phyloP scores from a whole-genome alignment of 2,113 vertebrate genomes.

The Salvelinus namaycush region DNA sequence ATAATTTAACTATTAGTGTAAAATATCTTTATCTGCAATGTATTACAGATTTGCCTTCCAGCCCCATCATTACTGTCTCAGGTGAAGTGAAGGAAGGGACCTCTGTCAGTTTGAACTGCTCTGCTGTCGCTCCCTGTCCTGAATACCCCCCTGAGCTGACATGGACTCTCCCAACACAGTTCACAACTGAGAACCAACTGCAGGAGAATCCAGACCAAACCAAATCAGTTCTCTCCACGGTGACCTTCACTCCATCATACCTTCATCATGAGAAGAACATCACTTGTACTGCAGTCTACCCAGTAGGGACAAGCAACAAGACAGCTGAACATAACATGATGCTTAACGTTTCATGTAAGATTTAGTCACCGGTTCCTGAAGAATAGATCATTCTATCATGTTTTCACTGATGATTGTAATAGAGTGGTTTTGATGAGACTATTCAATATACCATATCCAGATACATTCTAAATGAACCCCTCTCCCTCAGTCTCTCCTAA shows the following conservation, averaged over 20 bases:
- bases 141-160: constrained; percentile 31
- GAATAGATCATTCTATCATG: background rate
- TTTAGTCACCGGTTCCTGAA: background rate
- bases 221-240: constrained; percentile 9
- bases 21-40: too few relatives aligned
- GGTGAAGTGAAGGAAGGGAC: too few relatives aligned
- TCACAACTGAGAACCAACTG: background rate
- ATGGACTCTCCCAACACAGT: constrained; percentile 30
- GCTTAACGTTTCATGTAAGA: constrained; percentile 43
- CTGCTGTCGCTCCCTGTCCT: constrained; percentile 44
- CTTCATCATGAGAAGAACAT: constrained; percentile 27
- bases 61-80: too few relatives aligned
- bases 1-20: too few relatives aligned
- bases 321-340: background rate
- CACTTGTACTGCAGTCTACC: constrained; percentile 37
- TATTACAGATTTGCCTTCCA: too few relatives aligned
- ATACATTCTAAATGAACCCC: too few relatives aligned
- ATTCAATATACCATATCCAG: background rate
- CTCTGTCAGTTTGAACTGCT: too few relatives aligned
- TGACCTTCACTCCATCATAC: constrained; percentile 30
- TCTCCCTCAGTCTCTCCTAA: too few relatives aligned
- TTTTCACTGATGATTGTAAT: too few relatives aligned
- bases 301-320: constrained; percentile 3
- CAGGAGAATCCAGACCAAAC: constrained; percentile 12
- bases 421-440: background rate